These are phyloP conservation scores for Aix galericulata DNA, from an alignment of 2,113 vertebrate genomes.

Conservation along the genomic window DNA sequence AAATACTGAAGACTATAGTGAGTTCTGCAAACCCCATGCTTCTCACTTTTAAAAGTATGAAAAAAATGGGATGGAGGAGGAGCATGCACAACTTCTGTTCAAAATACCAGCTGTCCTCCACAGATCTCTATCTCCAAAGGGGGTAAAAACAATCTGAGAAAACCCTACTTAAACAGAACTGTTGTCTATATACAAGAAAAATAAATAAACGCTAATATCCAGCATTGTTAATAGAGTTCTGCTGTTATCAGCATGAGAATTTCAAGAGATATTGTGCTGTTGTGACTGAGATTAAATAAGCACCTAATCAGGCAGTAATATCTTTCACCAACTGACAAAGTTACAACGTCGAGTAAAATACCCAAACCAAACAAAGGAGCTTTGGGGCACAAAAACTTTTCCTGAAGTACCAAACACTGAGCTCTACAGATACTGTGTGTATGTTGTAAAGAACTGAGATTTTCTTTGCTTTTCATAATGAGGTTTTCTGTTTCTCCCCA, in stretches of 20 bases:
- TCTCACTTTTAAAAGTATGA: background rate
- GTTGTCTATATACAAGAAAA: background rate
- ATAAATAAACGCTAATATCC: background rate
- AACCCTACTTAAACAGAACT: background rate
- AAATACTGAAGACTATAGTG: background rate
- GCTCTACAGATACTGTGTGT: background rate
- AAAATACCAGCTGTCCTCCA: too few species aligned
- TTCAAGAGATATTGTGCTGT: background rate
- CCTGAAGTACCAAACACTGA: background rate
- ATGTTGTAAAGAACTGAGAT: background rate
- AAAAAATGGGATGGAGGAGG: background rate
- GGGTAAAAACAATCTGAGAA: too few species aligned
- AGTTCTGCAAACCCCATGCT: background rate
- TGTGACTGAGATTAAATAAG: background rate
- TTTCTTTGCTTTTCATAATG: background rate
- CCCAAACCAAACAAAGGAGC: background rate
- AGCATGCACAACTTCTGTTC: background rate
- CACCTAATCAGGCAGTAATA: background rate
- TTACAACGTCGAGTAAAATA: background rate
- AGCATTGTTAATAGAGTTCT: background rate
- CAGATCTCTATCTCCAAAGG: too few species aligned
- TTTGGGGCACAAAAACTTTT: background rate
- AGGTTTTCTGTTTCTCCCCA: background rate
- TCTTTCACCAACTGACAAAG: background rate
- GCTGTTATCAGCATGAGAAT: background rate